phyloP scores from a whole-genome alignment of 2,888 invertebrate genomes.

The Oeneis ivallda region DNA sequence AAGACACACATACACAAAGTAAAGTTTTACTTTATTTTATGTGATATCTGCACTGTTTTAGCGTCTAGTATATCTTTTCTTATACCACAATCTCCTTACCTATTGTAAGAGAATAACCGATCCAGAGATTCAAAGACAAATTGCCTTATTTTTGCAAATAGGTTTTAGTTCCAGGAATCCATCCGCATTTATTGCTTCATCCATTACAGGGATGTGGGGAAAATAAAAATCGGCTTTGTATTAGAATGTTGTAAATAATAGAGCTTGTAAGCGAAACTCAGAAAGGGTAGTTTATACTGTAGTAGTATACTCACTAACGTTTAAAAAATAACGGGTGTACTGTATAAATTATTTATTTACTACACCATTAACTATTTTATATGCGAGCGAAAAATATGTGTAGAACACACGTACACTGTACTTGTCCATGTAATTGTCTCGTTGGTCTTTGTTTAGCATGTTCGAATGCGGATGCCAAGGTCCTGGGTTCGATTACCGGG shows the following conservation, averaged over 20 bases:
- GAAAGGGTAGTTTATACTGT: neutral
- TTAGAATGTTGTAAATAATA: constrained; percentile 16
- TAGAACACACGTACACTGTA: no score
- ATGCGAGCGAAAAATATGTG: neutral
- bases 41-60: no score
- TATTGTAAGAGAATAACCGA: constrained; percentile 4
- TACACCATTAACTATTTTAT: neutral
- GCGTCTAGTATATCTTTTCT: neutral
- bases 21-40: no score
- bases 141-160: constrained; percentile 23
- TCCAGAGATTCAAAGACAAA: constrained; percentile 10
- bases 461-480: no score
- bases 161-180: constrained; percentile 15
- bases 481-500: no score
- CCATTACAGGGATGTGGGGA: constrained; percentile 11
- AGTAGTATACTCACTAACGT: no score
- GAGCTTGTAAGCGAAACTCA: neutral
- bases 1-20: no score
- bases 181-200: constrained; percentile 19
- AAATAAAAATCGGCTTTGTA: constrained; percentile 21
- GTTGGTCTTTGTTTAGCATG: no score
- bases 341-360: no score
- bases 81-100: neutral
- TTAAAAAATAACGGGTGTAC: no score
- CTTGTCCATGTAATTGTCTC: no score